Percentiles rank a stretch among this genome's conserved stretches.
Evolutionary conservation across 2,888 invertebrate species (phyloP).

Genomic region (Cosmopolites sordidus): DNA sequence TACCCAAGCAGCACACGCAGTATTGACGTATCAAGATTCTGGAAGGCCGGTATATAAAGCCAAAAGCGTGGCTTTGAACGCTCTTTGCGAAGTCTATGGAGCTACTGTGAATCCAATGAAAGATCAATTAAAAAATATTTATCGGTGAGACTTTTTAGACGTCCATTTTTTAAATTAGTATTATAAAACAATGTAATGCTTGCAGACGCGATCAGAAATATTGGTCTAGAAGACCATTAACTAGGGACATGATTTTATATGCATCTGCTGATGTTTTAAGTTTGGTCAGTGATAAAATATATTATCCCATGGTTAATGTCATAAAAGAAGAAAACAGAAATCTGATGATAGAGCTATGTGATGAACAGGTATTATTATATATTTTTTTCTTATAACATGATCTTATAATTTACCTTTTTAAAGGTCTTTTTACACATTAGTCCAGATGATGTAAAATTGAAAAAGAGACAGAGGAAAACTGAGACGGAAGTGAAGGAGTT

Average conservation of each 20-base stretch:
- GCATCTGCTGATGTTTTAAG: conserved; percentile 86
- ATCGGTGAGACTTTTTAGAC: conserved; percentile 40
- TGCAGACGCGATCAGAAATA: conserved; percentile 69
- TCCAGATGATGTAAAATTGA: conserved; percentile 78
- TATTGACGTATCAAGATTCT: conserved; percentile 84
- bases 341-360: conserved; percentile 78
- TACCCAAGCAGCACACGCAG: conserved; percentile 81
- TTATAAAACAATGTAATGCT: too few species aligned
- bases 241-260: conserved; percentile 87
- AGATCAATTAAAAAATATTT: conserved; percentile 82
- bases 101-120: conserved; percentile 87
- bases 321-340: conserved; percentile 67
- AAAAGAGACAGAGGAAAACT: conserved; percentile 85
- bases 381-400: background rate
- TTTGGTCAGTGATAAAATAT: conserved; percentile 80
- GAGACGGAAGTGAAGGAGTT: conserved; percentile 88
- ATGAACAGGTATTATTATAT: conserved; percentile 62
- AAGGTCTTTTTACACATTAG: conserved; percentile 74
- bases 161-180: background rate
- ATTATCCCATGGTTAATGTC: conserved; percentile 65
- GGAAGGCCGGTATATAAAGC: conserved; percentile 91
- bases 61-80: conserved; percentile 87
- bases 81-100: conserved; percentile 84
- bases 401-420: conserved; percentile 4
- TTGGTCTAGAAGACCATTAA: conserved; percentile 85